phyloP scores from a whole-genome alignment of 2,797 vertebrate species.

The Onychomys leucogaster region DNA sequence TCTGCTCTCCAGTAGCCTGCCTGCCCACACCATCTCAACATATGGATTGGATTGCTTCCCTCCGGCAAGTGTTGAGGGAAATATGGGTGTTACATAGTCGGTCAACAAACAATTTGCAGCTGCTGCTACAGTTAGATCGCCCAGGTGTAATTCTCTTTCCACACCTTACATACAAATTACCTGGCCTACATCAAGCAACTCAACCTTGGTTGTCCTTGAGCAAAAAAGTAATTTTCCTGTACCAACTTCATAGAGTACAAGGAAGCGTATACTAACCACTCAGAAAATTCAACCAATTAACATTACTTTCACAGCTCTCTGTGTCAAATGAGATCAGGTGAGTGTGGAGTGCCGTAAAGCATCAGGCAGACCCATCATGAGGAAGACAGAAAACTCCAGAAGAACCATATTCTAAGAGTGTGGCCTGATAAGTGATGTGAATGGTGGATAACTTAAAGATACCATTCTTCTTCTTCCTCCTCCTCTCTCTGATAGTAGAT shows the following conservation, averaged over 20 bases:
- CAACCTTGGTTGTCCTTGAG: not conserved
- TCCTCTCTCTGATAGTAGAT: not conserved
- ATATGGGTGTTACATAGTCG: constrained; percentile 7
- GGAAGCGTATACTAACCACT: not conserved
- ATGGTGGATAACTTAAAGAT: not conserved
- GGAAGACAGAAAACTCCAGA: not conserved
- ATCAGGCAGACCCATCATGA: no score
- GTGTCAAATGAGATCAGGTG: not conserved
- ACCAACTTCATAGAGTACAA: not conserved
- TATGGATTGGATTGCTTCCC: constrained; percentile 61
- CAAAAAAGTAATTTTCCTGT: not conserved
- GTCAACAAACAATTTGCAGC: constrained; percentile 28
- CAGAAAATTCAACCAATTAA: not conserved
- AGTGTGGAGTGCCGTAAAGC: not conserved
- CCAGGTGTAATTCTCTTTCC: not conserved
- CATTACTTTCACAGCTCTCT: not conserved
- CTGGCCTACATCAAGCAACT: not conserved
- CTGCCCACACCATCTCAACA: constrained; percentile 36
- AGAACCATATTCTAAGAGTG: not conserved
- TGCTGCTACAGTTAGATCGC: not conserved
- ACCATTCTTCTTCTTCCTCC: not conserved
- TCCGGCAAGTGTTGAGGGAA: not conserved
- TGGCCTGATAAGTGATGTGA: not conserved
- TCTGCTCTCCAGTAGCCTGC: constrained; percentile 50
- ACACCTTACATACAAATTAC: not conserved